These are phyloP conservation scores for Cladorhizidae sp. DNA, from an alignment of 37 sponge, comb jelly and placozoan species.

Conservation along the genomic window DNA sequence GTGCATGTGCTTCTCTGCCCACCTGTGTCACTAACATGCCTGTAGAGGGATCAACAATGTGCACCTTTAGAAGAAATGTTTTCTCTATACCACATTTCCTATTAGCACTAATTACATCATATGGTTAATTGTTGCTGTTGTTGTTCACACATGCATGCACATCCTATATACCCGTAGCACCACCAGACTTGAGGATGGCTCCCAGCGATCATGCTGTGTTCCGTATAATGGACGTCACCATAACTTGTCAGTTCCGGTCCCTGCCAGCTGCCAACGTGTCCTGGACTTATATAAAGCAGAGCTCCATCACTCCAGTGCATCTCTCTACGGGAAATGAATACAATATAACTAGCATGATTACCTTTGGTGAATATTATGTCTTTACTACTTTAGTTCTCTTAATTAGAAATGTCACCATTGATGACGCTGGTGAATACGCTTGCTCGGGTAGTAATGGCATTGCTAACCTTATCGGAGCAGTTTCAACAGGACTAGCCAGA, in stretches of 20 bases:
- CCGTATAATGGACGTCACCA: neutral
- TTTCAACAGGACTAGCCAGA: too few relatives aligned
- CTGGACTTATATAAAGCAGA: neutral
- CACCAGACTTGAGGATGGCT: neutral
- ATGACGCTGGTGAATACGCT: neutral
- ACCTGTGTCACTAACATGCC: too few relatives aligned
- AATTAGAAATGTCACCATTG: neutral
- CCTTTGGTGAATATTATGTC: neutral
- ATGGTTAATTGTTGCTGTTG: too few relatives aligned
- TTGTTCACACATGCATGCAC: neutral
- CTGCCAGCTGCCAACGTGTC: neutral
- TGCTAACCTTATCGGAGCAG: too few relatives aligned
- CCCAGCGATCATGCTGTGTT: neutral
- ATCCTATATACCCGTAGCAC: neutral
- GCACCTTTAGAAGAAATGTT: too few relatives aligned
- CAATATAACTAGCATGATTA: neutral
- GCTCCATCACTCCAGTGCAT: neutral
- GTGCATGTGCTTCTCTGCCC: too few relatives aligned
- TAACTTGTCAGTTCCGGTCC: neutral
- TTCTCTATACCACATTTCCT: too few relatives aligned
- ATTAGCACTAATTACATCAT: too few relatives aligned
- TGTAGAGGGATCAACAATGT: too few relatives aligned
- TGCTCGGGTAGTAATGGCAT: neutral
- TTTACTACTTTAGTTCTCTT: neutral
- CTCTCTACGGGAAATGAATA: neutral